A percentile compares a stretch with the other conserved stretches of the same genome.
phyloP scores from a whole-genome alignment of 2,888 invertebrate species.

The Pediacus dermestoides region DNA sequence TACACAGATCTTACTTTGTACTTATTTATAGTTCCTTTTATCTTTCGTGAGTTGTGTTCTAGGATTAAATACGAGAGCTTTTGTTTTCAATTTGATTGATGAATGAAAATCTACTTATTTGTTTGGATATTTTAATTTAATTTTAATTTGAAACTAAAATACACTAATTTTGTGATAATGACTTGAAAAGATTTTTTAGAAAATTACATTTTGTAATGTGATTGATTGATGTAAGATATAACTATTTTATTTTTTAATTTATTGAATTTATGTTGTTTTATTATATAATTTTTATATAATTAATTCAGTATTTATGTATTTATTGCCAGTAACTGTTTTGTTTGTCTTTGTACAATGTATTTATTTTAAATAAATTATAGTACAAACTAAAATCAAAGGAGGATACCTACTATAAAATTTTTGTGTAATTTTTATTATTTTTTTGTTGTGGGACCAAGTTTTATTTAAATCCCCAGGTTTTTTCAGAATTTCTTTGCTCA shows the following conservation, averaged over 20 bases:
- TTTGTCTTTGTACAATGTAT: constrained; percentile 12
- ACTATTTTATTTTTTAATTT: constrained; percentile 23
- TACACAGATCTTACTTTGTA: constrained; percentile 17
- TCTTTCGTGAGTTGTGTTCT: too few relatives aligned
- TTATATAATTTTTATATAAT: constrained; percentile 15
- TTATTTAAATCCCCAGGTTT: constrained; percentile 14
- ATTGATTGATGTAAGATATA: constrained; percentile 29
- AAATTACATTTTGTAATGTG: constrained; percentile 23
- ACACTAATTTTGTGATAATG: constrained; percentile 27
- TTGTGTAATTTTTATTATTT: constrained; percentile 5
- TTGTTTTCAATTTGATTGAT: constrained; percentile 7
- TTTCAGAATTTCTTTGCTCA: constrained; percentile 3
- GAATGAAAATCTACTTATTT: constrained; percentile 11
- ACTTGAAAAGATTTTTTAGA: too few relatives aligned
- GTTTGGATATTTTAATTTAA: constrained; percentile 16
- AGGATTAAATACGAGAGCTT: constrained; percentile 7
- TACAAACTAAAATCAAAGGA: constrained; percentile 17
- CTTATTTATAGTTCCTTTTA: too few relatives aligned
- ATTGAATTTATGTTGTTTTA: constrained; percentile 22
- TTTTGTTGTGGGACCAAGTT: constrained; percentile 21
- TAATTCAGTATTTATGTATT: constrained; percentile 16
- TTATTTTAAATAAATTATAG: constrained; percentile 14
- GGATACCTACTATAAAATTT: too few relatives aligned
- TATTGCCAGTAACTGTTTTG: constrained; percentile 17
- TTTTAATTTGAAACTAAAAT: constrained; percentile 3